Evolutionary conservation across 2,113 vertebrate genomes (phyloP).

Genomic region (Eonycteris spelaea): DNA sequence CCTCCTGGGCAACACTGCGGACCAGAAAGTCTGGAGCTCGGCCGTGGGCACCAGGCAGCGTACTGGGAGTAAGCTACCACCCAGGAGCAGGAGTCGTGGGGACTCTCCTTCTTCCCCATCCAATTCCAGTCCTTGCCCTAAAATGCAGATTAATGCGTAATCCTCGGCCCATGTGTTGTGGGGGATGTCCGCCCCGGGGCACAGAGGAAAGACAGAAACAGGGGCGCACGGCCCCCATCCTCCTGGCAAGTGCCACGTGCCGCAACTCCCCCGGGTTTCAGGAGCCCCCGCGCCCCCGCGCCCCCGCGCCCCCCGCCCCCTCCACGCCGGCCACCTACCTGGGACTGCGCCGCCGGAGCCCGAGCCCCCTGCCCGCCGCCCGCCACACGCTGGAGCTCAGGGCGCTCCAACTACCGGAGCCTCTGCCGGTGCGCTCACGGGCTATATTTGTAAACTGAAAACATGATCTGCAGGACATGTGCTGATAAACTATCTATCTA

Average conservation of each 20-base stretch:
- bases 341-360: constrained; percentile 45
- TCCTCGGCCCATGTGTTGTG: background rate
- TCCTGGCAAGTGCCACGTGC: background rate
- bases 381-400: constrained; percentile 61
- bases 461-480: constrained; percentile 81
- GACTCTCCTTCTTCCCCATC: background rate
- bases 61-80: background rate
- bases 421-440: constrained; percentile 80
- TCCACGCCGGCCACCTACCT: constrained; percentile 21
- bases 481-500: constrained; percentile 79
- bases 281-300: background rate
- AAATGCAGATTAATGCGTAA: background rate
- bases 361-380: constrained; percentile 35
- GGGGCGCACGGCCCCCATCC: background rate
- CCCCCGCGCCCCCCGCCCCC: background rate
- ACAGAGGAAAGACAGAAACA: background rate
- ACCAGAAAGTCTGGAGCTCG: background rate
- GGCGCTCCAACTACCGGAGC: constrained; percentile 65
- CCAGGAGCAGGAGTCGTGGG: background rate
- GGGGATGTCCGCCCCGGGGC: no score
- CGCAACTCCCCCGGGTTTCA: background rate
- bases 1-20: background rate
- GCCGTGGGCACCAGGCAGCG: background rate
- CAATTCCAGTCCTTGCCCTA: background rate
- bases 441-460: constrained; percentile 88